Conservation (phyloP, 2,888 invertebrate species). For the Erebia epiphron region DNA sequence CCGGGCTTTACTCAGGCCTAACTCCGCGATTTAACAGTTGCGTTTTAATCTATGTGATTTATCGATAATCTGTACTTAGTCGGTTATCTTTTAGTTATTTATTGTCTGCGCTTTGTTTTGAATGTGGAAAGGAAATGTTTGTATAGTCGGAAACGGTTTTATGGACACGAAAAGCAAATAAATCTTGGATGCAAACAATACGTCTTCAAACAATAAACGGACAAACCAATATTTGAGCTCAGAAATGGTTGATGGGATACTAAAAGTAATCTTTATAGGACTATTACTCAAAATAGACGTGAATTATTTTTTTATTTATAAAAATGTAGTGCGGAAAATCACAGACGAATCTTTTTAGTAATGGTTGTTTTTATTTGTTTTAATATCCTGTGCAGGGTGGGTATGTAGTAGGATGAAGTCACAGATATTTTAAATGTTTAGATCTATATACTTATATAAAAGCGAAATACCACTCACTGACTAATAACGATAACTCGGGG, state of each 20-base stretch:
- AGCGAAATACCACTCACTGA: too few species aligned
- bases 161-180: constrained; percentile 45
- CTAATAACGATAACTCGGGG: too few species aligned
- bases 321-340: not conserved
- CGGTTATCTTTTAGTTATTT: constrained; percentile 42
- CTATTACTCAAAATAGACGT: constrained; percentile 10
- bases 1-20: constrained; percentile 54
- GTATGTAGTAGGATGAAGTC: too few species aligned
- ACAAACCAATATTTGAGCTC: constrained; percentile 6
- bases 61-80: constrained; percentile 55
- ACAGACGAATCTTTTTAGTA: too few species aligned
- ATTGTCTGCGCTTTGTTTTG: constrained; percentile 48
- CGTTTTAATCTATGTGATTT: constrained; percentile 61
- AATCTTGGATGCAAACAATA: constrained; percentile 24
- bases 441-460: too few species aligned
- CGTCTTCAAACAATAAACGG: constrained; percentile 25
- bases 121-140: constrained; percentile 53
- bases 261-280: constrained; percentile 1
- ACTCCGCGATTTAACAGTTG: constrained; percentile 61
- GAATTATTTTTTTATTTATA: not conserved
- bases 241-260: constrained; percentile 6
- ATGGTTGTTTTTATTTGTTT: too few species aligned
- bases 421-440: too few species aligned
- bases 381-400: too few species aligned
- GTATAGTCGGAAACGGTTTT: constrained; percentile 52